Evolutionary conservation across 2,888 invertebrate genomes (phyloP), one percentile per base, ranked within the genome.

Genomic region (Philereme transversata): DNA sequence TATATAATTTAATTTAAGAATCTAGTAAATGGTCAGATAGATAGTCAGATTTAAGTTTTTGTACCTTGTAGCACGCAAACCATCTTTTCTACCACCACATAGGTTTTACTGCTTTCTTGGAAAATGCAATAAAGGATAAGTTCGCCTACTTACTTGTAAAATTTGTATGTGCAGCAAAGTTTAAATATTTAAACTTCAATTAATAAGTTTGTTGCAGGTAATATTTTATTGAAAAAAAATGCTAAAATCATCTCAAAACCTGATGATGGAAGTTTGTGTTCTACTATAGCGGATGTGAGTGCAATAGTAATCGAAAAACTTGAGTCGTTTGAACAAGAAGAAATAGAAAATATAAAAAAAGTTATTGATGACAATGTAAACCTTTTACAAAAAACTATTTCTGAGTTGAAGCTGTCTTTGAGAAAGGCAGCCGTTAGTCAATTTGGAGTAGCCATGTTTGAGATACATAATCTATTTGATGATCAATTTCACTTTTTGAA

Each of bases 401-500:
- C 10, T 10, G 6, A 4, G 8, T 49, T 59, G 11, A 53, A 53
- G 33, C 4, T n/a, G 5, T 5, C 11, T 10, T 45, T 59, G 34
- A 44, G 78, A 66, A 60, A 75, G 9, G 60, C 65, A n/a, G 79
- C 77, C 8, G 56, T 81, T 4, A 65, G 71, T 47, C 51, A 73
- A 45, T 83, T 79, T 54, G 78, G 78, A 9, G 52, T 43, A 8
- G 71, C 73, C 5, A 82, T 84, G 81, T 82, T 79, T 41, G 75
- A 82, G 11, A 66, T 82, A 60, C 69, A 84, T 22, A 67, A 57
- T 49, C 65, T 86, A 40, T 74, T 79, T 70, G 83, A 83, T 57
- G 72, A 81, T 34, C 79, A 79, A 62, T 64, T 69, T 57, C 76
- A 79, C 61, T 75, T 76, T 45, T 50, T 53, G 34, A 57, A 52